Evolutionary conservation across 1,140 invertebrate genomes (phyloP), one percentile per base, ranked within the genome.

Genomic region (Drosophila persimilis): DNA sequence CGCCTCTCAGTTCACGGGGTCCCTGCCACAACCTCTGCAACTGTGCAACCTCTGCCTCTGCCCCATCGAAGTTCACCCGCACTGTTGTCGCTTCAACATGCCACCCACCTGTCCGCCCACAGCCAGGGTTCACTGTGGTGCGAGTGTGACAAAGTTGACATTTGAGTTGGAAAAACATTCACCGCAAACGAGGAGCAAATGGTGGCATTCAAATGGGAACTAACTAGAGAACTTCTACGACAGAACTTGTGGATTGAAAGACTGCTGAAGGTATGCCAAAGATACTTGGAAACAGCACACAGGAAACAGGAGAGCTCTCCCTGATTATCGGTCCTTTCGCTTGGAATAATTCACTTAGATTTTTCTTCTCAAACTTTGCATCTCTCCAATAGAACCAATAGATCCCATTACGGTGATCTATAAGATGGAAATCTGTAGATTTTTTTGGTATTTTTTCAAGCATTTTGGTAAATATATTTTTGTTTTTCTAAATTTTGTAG

Each of bases 141-240:
- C 57, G 73, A 71, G 53, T 83, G 77, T 71, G 70, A 52, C 54
- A 77, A 77, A 77, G 72, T 76, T 80, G 77, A 85, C 80, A 84
- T 79, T 84, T 83, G 69, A 83, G 65, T 77, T 73, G 46, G 58
- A 55, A 54, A 71, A 67, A 67, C 29, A 64, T 26, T 63, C 54
- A 62, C 60, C 52, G 41, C 52, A 62, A 29, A 52, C 48, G 13
- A 52, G 47, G 29, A 48, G 48, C 22, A 24, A 61, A 43, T 47
- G 45, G 20, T 26, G 17, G 22, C 31, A 46, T 29, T 51, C 52
- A 26, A 71, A 60, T 24, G 41, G 65, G 53, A 71, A 59, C 59
- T 71, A 59, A 71, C 6, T 17, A 39, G 39, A 31, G 43, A 66
- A 67, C 9, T 47, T 47, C 3, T 3, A 47, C 15, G 6, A 39